Evolutionary conservation across 2,888 invertebrate species (phyloP).

Genomic region (Hedychridium roseum): DNA sequence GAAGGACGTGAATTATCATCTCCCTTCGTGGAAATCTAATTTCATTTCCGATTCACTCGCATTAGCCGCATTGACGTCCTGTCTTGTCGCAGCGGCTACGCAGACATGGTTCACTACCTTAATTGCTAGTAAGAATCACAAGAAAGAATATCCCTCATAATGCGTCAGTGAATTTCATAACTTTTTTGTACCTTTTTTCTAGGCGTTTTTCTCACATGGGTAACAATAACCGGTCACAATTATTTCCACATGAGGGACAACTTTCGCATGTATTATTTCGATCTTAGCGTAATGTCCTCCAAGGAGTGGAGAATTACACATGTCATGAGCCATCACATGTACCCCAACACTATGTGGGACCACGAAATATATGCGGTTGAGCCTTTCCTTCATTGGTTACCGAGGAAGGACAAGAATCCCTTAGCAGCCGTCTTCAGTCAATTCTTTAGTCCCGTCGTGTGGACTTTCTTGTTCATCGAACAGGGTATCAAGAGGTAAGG

Average conservation of each 20-base stretch:
- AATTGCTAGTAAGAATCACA: slow-evolving; percentile 48
- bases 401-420: slow-evolving; percentile 64
- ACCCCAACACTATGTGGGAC: slow-evolving; percentile 80
- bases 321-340: slow-evolving; percentile 80
- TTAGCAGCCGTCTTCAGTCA: slow-evolving; percentile 66
- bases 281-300: slow-evolving; percentile 73
- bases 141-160: not conserved
- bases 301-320: slow-evolving; percentile 80
- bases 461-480: slow-evolving; percentile 56
- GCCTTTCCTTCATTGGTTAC: slow-evolving; percentile 74
- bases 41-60: slow-evolving; percentile 48
- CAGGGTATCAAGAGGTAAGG: slow-evolving; percentile 64
- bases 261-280: slow-evolving; percentile 82
- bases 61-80: slow-evolving; percentile 28
- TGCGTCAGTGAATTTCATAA: too few relatives aligned
- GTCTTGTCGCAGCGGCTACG: slow-evolving; percentile 33
- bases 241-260: slow-evolving; percentile 80
- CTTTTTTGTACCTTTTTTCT: too few relatives aligned
- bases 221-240: slow-evolving; percentile 75
- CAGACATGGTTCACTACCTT: slow-evolving; percentile 50
- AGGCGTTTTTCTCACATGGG: slow-evolving; percentile 69
- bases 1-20: slow-evolving; percentile 66
- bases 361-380: slow-evolving; percentile 75
- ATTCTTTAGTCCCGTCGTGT: slow-evolving; percentile 66
- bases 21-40: slow-evolving; percentile 52